Conservation (phyloP, 2,113 vertebrate genomes). For the Archilochus colubris region DNA sequence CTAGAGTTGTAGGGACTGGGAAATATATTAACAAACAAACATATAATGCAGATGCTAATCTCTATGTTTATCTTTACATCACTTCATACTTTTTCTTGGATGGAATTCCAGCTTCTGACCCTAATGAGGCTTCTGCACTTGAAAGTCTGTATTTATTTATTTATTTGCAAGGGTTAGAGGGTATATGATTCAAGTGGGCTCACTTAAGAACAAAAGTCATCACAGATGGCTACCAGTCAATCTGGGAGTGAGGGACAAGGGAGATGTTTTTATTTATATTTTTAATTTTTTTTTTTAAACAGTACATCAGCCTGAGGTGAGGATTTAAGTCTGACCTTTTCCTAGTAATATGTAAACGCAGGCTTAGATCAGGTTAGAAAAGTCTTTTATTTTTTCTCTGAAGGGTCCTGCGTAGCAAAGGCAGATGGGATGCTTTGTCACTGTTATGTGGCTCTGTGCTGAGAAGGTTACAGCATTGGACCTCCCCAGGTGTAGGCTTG, state of each 20-base stretch:
- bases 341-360: not conserved
- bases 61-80: not conserved
- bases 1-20: not conserved
- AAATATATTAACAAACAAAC: not conserved
- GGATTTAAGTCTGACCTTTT: not conserved
- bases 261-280: not conserved
- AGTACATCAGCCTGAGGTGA: not conserved
- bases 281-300: not conserved
- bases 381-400: not conserved
- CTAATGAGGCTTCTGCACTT: not conserved
- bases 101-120: not conserved
- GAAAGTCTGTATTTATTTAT: not conserved
- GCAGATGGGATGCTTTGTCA: too few relatives aligned
- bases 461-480: not conserved
- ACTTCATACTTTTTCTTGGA: not conserved
- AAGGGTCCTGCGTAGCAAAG: fast-evolving
- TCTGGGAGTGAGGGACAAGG: too few relatives aligned
- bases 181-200: not conserved
- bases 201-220: not conserved
- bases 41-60: not conserved
- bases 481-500: not conserved
- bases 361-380: not conserved
- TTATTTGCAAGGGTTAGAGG: not conserved
- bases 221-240: not conserved
- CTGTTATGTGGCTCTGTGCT: not conserved